Evolutionary conservation across 2,113 vertebrate species (phyloP).

Genomic region (Rynchops niger): DNA sequence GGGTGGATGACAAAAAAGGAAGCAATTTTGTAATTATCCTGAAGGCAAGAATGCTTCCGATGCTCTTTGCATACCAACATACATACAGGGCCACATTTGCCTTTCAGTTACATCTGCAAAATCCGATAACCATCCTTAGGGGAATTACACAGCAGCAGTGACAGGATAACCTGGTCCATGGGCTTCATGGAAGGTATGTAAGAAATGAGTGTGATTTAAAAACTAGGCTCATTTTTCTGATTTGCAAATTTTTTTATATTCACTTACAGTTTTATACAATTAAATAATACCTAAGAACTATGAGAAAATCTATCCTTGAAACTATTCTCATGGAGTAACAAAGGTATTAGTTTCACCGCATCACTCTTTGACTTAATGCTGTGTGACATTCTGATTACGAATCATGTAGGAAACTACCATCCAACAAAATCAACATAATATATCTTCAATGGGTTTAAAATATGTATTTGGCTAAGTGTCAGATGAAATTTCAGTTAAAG

Average conservation of each 20-base stretch:
- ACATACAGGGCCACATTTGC: background rate
- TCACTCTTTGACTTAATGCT: background rate
- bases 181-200: background rate
- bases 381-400: background rate
- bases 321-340: background rate
- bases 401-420: background rate
- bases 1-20: constrained; percentile 41
- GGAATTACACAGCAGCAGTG: background rate
- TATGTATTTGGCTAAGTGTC: background rate
- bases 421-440: background rate
- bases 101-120: background rate
- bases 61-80: background rate
- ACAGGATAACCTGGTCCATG: background rate
- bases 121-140: background rate
- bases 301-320: background rate
- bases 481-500: background rate
- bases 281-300: background rate
- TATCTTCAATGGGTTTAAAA: background rate
- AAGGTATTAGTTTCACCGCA: background rate
- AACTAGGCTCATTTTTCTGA: background rate
- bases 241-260: background rate
- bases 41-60: constrained; percentile 4
- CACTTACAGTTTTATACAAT: background rate
- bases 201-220: background rate
- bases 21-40: constrained; percentile 23